Conservation (phyloP, 2,888 invertebrate genomes). For the Blastobasis lacticolella region DNA sequence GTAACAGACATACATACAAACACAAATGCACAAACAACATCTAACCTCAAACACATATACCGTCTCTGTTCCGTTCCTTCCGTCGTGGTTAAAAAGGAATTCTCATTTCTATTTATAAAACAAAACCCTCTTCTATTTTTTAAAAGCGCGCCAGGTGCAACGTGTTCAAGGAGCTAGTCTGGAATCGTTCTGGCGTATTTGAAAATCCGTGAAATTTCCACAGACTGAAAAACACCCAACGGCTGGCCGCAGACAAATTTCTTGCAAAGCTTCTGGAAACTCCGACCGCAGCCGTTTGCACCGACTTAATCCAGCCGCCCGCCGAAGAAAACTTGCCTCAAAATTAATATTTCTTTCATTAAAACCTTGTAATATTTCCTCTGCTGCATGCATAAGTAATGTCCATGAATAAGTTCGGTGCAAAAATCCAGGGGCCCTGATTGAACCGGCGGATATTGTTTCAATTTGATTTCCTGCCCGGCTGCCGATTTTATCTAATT, state of each 20-base stretch:
- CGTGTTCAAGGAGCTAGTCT: no score
- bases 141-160: no score
- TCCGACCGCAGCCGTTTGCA: slow-evolving; percentile 3
- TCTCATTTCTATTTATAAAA: no score
- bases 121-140: no score
- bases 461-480: slow-evolving; percentile 3
- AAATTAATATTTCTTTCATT: slow-evolving; percentile 76
- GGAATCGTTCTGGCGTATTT: no score
- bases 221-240: background rate
- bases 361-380: slow-evolving; percentile 75
- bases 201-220: no score
- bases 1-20: no score
- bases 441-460: slow-evolving; percentile 26
- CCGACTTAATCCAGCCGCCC: slow-evolving; percentile 54
- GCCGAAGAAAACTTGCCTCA: slow-evolving; percentile 65
- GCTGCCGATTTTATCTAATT: background rate
- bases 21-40: no score
- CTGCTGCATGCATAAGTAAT: slow-evolving; percentile 76
- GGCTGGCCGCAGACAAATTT: slow-evolving; percentile 1
- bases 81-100: no score
- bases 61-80: no score
- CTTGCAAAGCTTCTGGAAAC: background rate
- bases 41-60: no score
- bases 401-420: slow-evolving; percentile 66
- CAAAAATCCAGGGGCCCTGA: slow-evolving; percentile 52